These are phyloP conservation scores for Spatulosminthurus flaviceps DNA, from an alignment of 2,888 invertebrate species.

Conservation along the genomic window DNA sequence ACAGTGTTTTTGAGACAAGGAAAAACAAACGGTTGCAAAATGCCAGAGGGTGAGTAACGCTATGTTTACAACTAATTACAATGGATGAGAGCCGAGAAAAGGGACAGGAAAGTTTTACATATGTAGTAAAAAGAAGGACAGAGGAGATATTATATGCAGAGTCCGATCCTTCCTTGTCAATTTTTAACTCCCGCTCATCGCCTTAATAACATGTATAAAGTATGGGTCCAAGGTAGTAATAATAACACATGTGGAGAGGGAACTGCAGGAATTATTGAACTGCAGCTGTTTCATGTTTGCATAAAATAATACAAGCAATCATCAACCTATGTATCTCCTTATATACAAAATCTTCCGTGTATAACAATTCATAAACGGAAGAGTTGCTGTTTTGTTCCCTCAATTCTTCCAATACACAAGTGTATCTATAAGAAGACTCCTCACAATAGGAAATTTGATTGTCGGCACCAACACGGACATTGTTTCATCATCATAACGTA, in stretches of 20 bases:
- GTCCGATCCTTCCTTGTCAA: background rate
- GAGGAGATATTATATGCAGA: no score
- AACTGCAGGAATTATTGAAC: background rate
- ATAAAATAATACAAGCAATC: background rate
- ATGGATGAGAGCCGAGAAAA: background rate
- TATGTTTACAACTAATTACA: slow-evolving; percentile 15
- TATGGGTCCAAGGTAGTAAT: background rate
- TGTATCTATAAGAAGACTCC: background rate
- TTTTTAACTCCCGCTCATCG: background rate
- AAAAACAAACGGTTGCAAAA: background rate
- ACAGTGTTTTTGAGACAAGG: background rate
- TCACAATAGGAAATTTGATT: slow-evolving; percentile 42
- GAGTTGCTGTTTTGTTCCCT: no score
- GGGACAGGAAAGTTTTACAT: background rate
- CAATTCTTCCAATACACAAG: background rate
- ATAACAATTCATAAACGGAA: no score
- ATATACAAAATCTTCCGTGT: no score
- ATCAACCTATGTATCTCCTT: no score
- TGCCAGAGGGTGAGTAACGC: slow-evolving; percentile 23
- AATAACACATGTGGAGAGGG: no score
- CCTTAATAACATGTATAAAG: background rate
- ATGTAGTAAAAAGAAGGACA: background rate
- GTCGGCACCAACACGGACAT: slow-evolving; percentile 40
- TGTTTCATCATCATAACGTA: slow-evolving; percentile 49
- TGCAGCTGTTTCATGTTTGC: background rate